Evolutionary conservation across 2,888 invertebrate genomes (phyloP).

Genomic region (Calameuta filiformis): DNA sequence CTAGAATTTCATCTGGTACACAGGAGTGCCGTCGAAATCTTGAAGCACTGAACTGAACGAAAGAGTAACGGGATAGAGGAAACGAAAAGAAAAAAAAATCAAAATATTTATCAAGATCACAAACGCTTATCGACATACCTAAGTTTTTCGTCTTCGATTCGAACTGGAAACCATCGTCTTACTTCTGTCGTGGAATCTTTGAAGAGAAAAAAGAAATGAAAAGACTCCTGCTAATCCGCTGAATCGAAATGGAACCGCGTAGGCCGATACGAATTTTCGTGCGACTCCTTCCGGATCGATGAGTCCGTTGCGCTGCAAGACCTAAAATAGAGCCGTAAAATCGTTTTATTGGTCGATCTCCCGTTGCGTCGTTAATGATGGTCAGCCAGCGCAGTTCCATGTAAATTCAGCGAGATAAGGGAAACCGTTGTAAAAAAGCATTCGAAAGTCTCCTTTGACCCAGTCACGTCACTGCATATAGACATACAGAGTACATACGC

Average conservation of each 20-base stretch:
- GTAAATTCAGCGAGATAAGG: not conserved
- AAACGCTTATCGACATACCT: not conserved
- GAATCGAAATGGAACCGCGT: not conserved
- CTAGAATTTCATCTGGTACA: not conserved
- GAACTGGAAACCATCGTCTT: not conserved
- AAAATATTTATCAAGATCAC: not conserved
- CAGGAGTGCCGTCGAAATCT: not conserved
- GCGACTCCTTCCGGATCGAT: not conserved
- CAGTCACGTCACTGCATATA: not conserved
- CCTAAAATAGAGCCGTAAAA: not conserved
- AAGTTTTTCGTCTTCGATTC: not conserved
- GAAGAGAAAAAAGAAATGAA: not conserved
- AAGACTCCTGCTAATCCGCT: not conserved
- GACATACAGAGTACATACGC: not conserved
- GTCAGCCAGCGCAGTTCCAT: not conserved
- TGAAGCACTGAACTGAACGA: not conserved
- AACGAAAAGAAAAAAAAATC: not conserved
- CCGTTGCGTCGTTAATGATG: not conserved
- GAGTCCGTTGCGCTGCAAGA: not conserved
- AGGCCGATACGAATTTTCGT: not conserved
- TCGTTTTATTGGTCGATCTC: not conserved
- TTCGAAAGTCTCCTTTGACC: not conserved
- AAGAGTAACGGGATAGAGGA: slow-evolving; percentile 10
- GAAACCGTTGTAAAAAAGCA: not conserved
- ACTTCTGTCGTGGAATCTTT: not conserved